phyloP scores from a whole-genome alignment of 2,888 invertebrate genomes.

The Orthosia cruda region DNA sequence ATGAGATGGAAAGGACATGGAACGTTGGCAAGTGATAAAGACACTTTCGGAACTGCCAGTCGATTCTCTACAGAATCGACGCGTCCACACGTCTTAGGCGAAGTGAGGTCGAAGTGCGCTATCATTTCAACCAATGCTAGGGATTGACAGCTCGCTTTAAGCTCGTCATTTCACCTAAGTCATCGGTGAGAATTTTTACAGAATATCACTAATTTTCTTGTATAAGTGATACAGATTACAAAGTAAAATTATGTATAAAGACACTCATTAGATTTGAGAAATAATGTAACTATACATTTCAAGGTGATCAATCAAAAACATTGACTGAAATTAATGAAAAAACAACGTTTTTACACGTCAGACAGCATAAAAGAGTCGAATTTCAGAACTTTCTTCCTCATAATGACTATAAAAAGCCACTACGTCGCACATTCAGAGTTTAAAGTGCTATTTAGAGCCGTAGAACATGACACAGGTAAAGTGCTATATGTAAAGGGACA shows the following conservation, averaged over 20 bases:
- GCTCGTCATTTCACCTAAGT: no score
- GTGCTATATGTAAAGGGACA: conserved; percentile 52
- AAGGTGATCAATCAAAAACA: not conserved
- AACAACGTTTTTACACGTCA: not conserved
- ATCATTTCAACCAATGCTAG: no score
- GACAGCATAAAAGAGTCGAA: not conserved
- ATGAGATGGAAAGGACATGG: conserved; percentile 1
- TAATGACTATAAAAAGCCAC: conserved; percentile 10
- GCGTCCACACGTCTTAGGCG: no score
- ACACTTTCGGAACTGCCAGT: not conserved
- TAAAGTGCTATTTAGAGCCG: conserved; percentile 47
- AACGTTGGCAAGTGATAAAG: not conserved
- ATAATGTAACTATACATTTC: not conserved
- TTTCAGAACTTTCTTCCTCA: not conserved
- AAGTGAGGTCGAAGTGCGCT: no score
- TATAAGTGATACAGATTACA: not conserved
- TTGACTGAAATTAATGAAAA: not conserved
- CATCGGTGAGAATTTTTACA: no score
- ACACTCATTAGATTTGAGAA: no score
- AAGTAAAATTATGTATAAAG: not conserved
- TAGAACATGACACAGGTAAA: conserved; percentile 38
- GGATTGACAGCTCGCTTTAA: no score
- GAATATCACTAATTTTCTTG: not conserved
- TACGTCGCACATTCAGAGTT: conserved; percentile 23
- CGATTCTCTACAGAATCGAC: no score